These are phyloP conservation scores for Ethmia dodecea DNA, from an alignment of 2,888 invertebrate genomes.

Conservation along the genomic window DNA sequence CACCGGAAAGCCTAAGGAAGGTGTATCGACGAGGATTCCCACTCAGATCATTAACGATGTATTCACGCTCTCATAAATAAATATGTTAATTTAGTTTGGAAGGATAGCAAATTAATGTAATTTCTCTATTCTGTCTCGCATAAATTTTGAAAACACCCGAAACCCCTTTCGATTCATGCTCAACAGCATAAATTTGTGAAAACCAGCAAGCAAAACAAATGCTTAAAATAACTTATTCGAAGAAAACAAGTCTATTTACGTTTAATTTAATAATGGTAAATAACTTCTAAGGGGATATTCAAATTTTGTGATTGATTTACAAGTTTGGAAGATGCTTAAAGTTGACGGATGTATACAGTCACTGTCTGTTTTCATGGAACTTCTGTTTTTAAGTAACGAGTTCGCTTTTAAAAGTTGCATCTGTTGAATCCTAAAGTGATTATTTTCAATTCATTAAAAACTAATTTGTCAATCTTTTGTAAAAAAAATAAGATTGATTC, in stretches of 20 bases:
- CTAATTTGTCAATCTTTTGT: no score
- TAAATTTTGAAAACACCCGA: slow-evolving; percentile 54
- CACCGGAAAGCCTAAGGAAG: no score
- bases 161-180: slow-evolving; percentile 44
- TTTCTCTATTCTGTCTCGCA: slow-evolving; percentile 59
- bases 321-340: slow-evolving; percentile 24
- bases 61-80: slow-evolving; percentile 58
- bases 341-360: slow-evolving; percentile 12
- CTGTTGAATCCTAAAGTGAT: no score
- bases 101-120: slow-evolving; percentile 63
- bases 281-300: slow-evolving; percentile 30
- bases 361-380: not conserved
- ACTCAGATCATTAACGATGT: slow-evolving; percentile 47
- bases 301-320: slow-evolving; percentile 33
- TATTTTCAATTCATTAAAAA: no score
- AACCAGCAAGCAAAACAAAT: slow-evolving; percentile 38
- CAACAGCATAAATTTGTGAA: slow-evolving; percentile 37
- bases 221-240: slow-evolving; percentile 27
- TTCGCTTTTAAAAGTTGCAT: no score
- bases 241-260: slow-evolving; percentile 25
- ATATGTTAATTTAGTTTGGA: slow-evolving; percentile 58
- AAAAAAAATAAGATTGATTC: no score
- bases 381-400: not conserved
- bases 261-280: slow-evolving; percentile 34
- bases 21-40: slow-evolving; percentile 16